Conservation (phyloP, 2,113 vertebrate genomes). For the Apus apus region DNA sequence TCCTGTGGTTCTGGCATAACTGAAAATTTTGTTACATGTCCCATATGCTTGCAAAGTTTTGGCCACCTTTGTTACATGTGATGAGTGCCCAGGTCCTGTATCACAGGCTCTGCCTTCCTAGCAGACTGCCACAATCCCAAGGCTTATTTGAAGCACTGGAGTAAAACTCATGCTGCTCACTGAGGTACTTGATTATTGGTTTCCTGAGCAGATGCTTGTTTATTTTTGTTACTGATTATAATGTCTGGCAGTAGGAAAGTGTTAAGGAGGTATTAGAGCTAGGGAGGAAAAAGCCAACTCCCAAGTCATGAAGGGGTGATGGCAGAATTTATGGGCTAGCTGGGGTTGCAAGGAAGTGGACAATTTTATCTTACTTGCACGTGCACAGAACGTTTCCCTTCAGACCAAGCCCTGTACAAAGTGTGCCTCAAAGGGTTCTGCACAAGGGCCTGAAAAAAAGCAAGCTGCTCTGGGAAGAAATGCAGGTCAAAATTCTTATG, state of each 20-base stretch:
- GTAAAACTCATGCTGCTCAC: neutral
- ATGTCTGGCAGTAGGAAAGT: neutral
- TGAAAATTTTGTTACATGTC: neutral
- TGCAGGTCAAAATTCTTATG: neutral
- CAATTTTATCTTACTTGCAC: neutral
- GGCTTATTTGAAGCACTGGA: neutral
- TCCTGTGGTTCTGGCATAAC: rapidly evolving
- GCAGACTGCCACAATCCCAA: neutral
- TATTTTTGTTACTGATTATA: neutral
- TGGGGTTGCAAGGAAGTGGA: neutral
- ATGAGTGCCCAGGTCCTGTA: neutral
- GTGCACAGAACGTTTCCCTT: rapidly evolving
- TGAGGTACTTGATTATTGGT: neutral
- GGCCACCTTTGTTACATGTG: neutral
- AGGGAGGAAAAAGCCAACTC: neutral
- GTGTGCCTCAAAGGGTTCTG: neutral
- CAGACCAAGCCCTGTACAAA: too few species aligned
- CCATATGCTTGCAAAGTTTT: neutral
- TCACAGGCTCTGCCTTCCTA: neutral
- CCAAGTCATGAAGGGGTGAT: neutral
- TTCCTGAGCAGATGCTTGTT: neutral
- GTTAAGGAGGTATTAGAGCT: neutral
- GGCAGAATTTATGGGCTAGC: neutral
- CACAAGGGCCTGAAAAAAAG: neutral
- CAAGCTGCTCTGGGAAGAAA: neutral